Base-by-base conservation (phyloP, 2,888 invertebrate species). In the Palloptera scutellata region DNA sequence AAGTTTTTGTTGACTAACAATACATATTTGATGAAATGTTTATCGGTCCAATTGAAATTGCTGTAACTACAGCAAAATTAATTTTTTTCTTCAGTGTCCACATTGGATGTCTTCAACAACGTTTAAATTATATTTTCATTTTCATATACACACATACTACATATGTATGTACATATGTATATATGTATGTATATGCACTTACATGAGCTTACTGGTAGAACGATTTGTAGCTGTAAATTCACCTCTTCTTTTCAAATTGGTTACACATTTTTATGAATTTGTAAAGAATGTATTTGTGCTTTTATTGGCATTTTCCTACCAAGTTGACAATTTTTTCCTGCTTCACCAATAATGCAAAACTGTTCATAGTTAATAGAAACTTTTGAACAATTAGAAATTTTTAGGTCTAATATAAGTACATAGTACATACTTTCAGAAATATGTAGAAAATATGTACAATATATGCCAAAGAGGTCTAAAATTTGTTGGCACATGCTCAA, bases 11-110 rank as follows among this genome's bases (percentile, higher is more conserved):
- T 58, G 17, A 42, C 11, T 15, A 77, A 75, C 77, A 73, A 78
- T 75, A 77, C 79, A 81, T 76, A 80, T 80, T 78, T 80, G 70
- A 70, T 65, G 73, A 72, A 73, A 73, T 73, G 73, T 73, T 79
- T 80, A 81, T 80, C 81, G 79, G 81, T 80, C 80, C 81, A 81
- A 81, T 81, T 81, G 81, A 81, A 81, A 81, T 80, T 81, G 81
- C 81, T 81, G 81, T 81, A 81, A 81, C 81, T 80, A 81, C 81
- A 81, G 81, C 81, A 81, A 81, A 81, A 81, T 79, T 81, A 75
- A 75, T 81, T 80, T 73, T 74, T 68, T 59, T 61, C 66, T 58
- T 30, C 57, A 19, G 30, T 42, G 20, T 48, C 20, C 20, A 58
- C 41, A 40, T 51, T 70, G 70, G 69, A 66, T 53, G 52, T 30